Evolutionary conservation across 2,888 invertebrate genomes (phyloP).

Genomic region (Dromius quadrimaculatus): DNA sequence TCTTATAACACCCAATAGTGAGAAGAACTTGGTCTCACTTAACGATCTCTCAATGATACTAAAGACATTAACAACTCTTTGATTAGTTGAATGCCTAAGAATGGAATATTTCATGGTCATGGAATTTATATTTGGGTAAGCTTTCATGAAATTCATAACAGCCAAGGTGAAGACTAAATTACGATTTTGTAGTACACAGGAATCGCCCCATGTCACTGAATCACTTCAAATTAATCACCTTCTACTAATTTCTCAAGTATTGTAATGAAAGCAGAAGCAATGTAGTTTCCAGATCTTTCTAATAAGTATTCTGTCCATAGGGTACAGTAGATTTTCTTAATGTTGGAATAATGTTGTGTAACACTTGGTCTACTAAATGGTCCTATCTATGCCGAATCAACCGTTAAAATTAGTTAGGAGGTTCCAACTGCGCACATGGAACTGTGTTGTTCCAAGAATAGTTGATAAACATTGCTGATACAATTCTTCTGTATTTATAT

Average conservation of each 20-base stretch:
- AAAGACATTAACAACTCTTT: neutral
- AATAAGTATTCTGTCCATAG: conserved; percentile 20
- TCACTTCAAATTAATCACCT: conserved; percentile 8
- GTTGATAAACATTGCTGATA: too few species aligned
- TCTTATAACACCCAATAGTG: too few species aligned
- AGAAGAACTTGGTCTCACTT: too few species aligned
- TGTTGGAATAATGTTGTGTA: conserved; percentile 29
- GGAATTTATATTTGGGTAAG: neutral
- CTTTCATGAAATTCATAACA: conserved; percentile 9
- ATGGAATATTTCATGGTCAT: conserved; percentile 1
- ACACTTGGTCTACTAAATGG: too few species aligned
- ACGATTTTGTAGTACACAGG: conserved; percentile 18
- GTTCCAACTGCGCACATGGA: too few species aligned
- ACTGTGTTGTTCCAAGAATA: too few species aligned
- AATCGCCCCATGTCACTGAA: conserved; percentile 26
- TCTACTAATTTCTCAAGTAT: conserved; percentile 10
- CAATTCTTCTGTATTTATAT: too few species aligned
- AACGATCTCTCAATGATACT: neutral
- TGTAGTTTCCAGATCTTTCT: conserved; percentile 36
- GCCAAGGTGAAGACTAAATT: conserved; percentile 23
- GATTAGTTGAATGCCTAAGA: neutral
- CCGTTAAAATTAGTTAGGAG: too few species aligned
- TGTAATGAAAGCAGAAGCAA: conserved; percentile 34
- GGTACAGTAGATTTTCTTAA: conserved; percentile 27
- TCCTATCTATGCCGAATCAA: too few species aligned